Evolutionary conservation across 1,140 invertebrate species (phyloP), one percentile per base, ranked within the genome.

Genomic region (Papilio glaucus): DNA sequence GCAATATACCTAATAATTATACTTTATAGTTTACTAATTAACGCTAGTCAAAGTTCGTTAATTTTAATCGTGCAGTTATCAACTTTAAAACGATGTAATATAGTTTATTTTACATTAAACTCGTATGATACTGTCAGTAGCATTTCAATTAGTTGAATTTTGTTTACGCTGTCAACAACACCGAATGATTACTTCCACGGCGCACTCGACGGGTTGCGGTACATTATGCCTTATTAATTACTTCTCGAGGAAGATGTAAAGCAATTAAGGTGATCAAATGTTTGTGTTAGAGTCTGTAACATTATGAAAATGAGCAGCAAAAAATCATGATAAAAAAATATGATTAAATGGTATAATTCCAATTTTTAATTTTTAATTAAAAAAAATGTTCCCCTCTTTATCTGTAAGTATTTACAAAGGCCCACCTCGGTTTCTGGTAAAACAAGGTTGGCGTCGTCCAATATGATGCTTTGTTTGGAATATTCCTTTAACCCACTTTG

Each of bases 241-340:
- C 39, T 57, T 38, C 18, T 73, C 26, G 9, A 73, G 49, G 53
- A 79, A 77, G 76, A 74, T 74, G 60, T 77, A 77, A 83, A 84
- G 76, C 82, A 85, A 87, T 85, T 87, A 79, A 78, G 82, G 73
- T 74, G 78, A 82, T 87, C 82, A 87, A 85, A 85, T 79, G 83
- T 76, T 62, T n/a, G n/a, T n/a, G n/a, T n/a, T n/a, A n/a, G n/a
- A n/a, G n/a, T n/a, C n/a, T n/a, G n/a, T n/a, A n/a, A n/a, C n/a
- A n/a, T n/a, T n/a, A n/a, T n/a, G n/a, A n/a, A n/a, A n/a, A n/a
- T n/a, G n/a, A n/a, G n/a, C n/a, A n/a, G n/a, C n/a, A n/a, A n/a
- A n/a, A n/a, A n/a, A n/a, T n/a, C n/a, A n/a, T n/a, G n/a, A n/a
- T n/a, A n/a, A n/a, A n/a, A n/a, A n/a, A n/a, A n/a, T n/a, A n/a